phyloP scores from a whole-genome alignment of 2,797 vertebrate species.

The Syngnathus rostellatus region DNA sequence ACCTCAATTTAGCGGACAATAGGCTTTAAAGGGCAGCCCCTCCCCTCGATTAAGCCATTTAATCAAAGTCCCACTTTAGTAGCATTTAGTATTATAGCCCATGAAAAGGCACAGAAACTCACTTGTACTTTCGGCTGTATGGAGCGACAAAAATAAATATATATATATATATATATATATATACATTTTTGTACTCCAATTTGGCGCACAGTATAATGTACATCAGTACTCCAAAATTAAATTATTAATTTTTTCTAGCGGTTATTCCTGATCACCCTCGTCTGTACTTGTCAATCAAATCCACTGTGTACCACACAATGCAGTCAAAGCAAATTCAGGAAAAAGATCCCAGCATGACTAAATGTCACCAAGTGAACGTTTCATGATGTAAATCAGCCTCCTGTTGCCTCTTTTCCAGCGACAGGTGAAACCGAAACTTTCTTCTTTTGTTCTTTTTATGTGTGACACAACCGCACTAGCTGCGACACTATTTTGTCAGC shows the following conservation, averaged over 20 bases:
- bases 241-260: background rate
- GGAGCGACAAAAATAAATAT: no score
- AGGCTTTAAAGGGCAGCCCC: no score
- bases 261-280: background rate
- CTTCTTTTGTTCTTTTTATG: background rate
- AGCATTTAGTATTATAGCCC: no score
- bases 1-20: no score
- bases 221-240: background rate
- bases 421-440: background rate
- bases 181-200: no score
- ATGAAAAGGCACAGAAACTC: no score
- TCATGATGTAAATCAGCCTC: constrained; percentile 1
- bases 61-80: no score
- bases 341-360: constrained; percentile 1
- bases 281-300: background rate
- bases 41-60: no score
- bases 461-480: background rate
- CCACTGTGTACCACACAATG: background rate
- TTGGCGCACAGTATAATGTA: background rate
- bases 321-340: background rate
- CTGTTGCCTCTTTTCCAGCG: background rate
- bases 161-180: no score
- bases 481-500: background rate
- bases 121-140: no score
- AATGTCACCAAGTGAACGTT: constrained; percentile 4